A percentile compares a stretch with the other conserved stretches of the same genome.
Evolutionary conservation across 2,888 invertebrate genomes (phyloP).

Genomic region (Aleiodes testaceus): DNA sequence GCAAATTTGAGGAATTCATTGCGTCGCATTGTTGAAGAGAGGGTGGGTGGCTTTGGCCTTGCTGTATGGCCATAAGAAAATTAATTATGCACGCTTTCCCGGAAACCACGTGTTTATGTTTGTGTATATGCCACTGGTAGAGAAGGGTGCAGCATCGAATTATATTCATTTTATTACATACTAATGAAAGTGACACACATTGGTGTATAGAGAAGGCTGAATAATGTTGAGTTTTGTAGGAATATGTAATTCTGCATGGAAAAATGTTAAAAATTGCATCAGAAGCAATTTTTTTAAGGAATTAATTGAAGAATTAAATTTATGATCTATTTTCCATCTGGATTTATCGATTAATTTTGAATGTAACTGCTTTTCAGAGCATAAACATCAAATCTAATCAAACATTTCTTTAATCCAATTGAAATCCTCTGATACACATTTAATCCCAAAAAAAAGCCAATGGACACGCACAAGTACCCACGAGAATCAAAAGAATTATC

Average conservation of each 20-base stretch:
- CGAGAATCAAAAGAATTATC: slow-evolving; percentile 35
- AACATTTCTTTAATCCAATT: slow-evolving; percentile 21
- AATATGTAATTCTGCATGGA: neutral
- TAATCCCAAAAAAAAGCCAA: neutral
- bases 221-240: neutral
- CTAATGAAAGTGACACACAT: slow-evolving; percentile 20
- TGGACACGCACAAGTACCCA: slow-evolving; percentile 14
- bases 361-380: no score
- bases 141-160: slow-evolving; percentile 26
- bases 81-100: slow-evolving; percentile 36
- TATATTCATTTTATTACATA: neutral
- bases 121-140: neutral
- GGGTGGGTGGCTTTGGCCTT: slow-evolving; percentile 19
- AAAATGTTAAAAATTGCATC: slow-evolving; percentile 21
- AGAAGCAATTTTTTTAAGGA: neutral
- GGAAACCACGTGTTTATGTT: slow-evolving; percentile 12
- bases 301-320: no score
- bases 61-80: slow-evolving; percentile 15
- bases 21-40: neutral
- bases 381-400: slow-evolving; percentile 30
- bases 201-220: neutral
- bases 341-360: no score
- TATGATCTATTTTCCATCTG: no score
- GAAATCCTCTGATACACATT: neutral
- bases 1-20: slow-evolving; percentile 16